Conservation (phyloP, 2,888 invertebrate species). For the Brenthis hecate region DNA sequence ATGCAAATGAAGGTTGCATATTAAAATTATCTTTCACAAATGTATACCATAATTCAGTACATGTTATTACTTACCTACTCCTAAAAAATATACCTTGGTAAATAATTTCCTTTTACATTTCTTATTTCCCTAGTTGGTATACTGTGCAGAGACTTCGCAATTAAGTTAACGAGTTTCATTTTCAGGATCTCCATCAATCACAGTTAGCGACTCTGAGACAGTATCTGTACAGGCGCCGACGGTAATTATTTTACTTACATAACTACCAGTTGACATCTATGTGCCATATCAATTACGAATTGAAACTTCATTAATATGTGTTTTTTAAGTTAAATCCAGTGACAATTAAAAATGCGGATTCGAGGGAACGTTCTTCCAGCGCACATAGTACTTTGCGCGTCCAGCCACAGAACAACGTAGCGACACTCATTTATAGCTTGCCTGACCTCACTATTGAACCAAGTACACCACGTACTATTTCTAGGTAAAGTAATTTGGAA, state of each 20-base stretch:
- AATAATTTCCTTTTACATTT: no score
- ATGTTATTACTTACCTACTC: no score
- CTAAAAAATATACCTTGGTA: no score
- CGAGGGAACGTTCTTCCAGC: conserved; percentile 18
- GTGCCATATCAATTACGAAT: no score
- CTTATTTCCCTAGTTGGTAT: no score
- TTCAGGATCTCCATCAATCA: conserved; percentile 18
- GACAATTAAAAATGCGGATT: conserved; percentile 1
- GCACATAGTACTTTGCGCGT: conserved; percentile 84
- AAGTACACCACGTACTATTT: conserved; percentile 51
- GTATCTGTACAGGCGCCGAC: neutral
- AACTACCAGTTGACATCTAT: no score
- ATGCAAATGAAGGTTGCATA: conserved; percentile 20
- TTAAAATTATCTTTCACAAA: no score
- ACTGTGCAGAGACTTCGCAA: no score
- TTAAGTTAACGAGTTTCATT: neutral
- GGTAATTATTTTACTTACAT: conserved; percentile 1
- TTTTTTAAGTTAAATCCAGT: conserved; percentile 16
- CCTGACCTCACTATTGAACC: conserved; percentile 84
- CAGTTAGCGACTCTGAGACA: conserved; percentile 12
- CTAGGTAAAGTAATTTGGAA: conserved; percentile 33
- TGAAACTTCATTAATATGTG: neutral
- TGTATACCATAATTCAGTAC: no score
- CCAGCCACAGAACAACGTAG: conserved; percentile 83
- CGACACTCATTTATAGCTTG: conserved; percentile 89